phyloP scores from a whole-genome alignment of 30 jellyfish, hydroid and myxozoan species.

The Chrysaora quinquecirrha region DNA sequence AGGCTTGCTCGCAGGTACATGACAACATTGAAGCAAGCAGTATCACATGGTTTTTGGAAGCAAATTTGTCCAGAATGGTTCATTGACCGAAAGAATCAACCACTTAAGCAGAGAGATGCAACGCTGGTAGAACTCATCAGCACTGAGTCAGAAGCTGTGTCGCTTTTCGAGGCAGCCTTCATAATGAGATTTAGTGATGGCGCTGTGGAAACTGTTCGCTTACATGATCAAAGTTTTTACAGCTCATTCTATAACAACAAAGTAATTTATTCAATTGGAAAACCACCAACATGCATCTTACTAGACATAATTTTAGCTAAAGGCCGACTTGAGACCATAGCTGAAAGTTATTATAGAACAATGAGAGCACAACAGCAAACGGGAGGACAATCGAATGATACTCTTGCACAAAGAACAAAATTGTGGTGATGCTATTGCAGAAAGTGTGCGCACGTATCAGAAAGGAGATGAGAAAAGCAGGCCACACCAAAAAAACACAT shows the following conservation, averaged over 20 bases:
- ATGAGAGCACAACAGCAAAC: slow-evolving; percentile 19
- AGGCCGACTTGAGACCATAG: slow-evolving; percentile 40
- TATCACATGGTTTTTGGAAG: background rate
- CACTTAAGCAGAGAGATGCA: slow-evolving; percentile 6
- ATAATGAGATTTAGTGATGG: background rate
- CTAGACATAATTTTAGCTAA: slow-evolving; percentile 13
- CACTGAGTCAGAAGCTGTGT: background rate
- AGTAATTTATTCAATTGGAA: background rate
- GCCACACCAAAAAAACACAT: background rate
- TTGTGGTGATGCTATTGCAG: background rate
- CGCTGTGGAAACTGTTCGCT: slow-evolving; percentile 9
- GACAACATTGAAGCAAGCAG: slow-evolving; percentile 8
- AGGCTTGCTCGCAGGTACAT: slow-evolving; percentile 11
- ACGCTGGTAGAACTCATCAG: slow-evolving; percentile 3
- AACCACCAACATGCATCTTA: background rate
- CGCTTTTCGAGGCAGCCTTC: slow-evolving; percentile 7
- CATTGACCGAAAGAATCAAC: background rate
- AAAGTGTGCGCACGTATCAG: background rate
- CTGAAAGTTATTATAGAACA: slow-evolving; percentile 25
- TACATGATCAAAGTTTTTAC: background rate
- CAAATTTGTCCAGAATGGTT: slow-evolving; percentile 26
- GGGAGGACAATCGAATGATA: slow-evolving; percentile 28
- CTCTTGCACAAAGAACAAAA: no score
- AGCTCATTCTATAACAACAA: slow-evolving; percentile 7
- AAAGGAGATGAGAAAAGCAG: background rate